A percentile compares a stretch with the other conserved stretches of the same genome.
Evolutionary conservation across 2,113 vertebrate species (phyloP).

Genomic region (Elaphurus davidianus): DNA sequence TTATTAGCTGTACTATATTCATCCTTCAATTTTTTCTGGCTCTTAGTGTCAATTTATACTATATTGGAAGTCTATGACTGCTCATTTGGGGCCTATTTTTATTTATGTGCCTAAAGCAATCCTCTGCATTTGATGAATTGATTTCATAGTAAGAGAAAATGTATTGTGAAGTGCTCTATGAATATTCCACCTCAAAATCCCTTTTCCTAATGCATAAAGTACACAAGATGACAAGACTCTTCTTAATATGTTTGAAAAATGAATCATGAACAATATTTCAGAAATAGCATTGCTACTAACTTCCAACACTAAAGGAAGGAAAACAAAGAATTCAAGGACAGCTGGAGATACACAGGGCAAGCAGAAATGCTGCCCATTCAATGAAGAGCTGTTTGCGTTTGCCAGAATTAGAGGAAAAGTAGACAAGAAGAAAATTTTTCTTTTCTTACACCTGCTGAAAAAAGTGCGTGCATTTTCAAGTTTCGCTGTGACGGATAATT

Average conservation of each 20-base stretch:
- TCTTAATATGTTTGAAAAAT: constrained; percentile 19
- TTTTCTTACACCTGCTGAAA: constrained; percentile 19
- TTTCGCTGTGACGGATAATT: neutral
- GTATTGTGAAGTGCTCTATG: neutral
- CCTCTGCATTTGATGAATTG: neutral
- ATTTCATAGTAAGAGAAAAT: constrained; percentile 21
- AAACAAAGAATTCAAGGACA: constrained; percentile 40
- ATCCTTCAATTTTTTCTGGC: neutral
- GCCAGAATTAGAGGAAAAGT: constrained; percentile 14
- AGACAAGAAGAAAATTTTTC: neutral
- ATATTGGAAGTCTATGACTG: neutral
- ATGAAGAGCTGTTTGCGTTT: neutral
- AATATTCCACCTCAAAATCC: constrained; percentile 30
- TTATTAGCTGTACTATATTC: neutral
- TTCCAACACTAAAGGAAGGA: neutral
- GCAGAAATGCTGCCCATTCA: neutral
- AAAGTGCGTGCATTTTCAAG: neutral
- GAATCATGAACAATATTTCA: constrained; percentile 31
- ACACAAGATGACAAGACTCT: neutral
- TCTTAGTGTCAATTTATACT: neutral
- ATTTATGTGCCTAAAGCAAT: constrained; percentile 29
- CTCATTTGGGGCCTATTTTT: neutral
- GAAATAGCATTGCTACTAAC: neutral
- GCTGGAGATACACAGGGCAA: neutral
- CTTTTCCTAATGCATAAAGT: neutral